phyloP scores from a whole-genome alignment of 2,113 vertebrate genomes.

The Enhydra lutris region DNA sequence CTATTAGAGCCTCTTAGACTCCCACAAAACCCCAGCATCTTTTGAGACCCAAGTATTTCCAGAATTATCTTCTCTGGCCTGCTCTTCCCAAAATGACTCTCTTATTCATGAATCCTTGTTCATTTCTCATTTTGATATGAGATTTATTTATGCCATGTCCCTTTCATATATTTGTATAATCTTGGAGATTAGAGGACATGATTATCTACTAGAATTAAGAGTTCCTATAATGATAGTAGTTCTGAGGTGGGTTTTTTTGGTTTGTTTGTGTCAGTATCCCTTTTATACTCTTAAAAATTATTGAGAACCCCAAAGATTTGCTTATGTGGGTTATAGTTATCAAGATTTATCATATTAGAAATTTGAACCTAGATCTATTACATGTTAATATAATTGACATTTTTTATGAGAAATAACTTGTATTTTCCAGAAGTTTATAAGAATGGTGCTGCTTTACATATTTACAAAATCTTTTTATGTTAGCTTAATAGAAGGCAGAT shows the following conservation, averaged over 20 bases:
- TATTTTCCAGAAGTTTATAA: conserved; percentile 1
- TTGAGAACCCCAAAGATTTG: not conserved
- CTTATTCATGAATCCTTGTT: not conserved
- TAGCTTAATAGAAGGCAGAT: not conserved
- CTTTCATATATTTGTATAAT: not conserved
- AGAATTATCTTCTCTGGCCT: not conserved
- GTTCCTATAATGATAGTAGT: not conserved
- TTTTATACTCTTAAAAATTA: not conserved
- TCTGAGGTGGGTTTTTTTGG: not conserved
- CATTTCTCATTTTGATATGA: not conserved
- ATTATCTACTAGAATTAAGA: not conserved
- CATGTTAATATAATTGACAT: not conserved
- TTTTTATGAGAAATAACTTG: not conserved
- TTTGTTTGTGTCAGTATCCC: not conserved
- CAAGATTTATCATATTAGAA: not conserved
- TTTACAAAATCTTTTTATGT: not conserved
- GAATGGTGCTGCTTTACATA: not conserved
- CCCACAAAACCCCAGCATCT: not conserved
- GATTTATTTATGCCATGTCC: not conserved
- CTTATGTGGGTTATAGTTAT: not conserved
- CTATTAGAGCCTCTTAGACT: not conserved
- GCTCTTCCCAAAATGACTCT: not conserved
- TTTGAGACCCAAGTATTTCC: not conserved
- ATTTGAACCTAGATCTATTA: not conserved
- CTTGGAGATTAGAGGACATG: not conserved